Percentiles rank a stretch among this genome's conserved stretches.
phyloP scores from a whole-genome alignment of 2,888 invertebrate genomes.

The Hyles lineata region DNA sequence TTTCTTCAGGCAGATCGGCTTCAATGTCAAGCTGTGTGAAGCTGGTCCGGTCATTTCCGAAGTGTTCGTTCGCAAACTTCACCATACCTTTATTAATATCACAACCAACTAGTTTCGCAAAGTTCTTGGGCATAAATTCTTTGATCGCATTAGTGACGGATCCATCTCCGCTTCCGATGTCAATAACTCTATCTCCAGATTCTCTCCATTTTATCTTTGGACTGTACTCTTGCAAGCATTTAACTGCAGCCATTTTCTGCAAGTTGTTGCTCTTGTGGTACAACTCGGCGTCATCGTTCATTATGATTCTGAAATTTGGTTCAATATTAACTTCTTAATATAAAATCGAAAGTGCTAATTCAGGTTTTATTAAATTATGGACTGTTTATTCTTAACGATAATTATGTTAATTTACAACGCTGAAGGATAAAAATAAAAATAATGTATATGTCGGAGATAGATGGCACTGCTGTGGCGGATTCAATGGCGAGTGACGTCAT shows the following conservation, averaged over 20 bases:
- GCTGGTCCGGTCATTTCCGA: constrained; percentile 71
- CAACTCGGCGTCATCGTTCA: constrained; percentile 87
- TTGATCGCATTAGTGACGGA: constrained; percentile 86
- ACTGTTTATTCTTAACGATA: not conserved
- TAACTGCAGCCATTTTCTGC: constrained; percentile 85
- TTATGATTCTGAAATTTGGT: constrained; percentile 40
- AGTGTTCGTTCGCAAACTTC: constrained; percentile 85
- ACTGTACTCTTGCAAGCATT: constrained; percentile 87
- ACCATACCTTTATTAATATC: constrained; percentile 91
- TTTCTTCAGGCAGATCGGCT: constrained; percentile 73
- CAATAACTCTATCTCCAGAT: constrained; percentile 81
- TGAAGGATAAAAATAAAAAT: no score
- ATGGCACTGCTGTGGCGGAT: no score
- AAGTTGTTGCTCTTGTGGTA: constrained; percentile 88
- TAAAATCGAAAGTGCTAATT: not conserved
- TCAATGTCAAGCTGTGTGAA: constrained; percentile 86
- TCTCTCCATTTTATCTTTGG: constrained; percentile 84
- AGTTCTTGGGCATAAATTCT: constrained; percentile 85
- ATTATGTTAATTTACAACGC: no score
- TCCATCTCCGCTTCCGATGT: constrained; percentile 91
- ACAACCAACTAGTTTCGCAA: constrained; percentile 84
- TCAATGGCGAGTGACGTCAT: no score
- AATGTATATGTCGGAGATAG: no score
- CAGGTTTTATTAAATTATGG: not conserved
- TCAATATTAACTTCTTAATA: not conserved